Evolutionary conservation across 2,797 vertebrate species (phyloP).

Genomic region (Iguana delicatissima): DNA sequence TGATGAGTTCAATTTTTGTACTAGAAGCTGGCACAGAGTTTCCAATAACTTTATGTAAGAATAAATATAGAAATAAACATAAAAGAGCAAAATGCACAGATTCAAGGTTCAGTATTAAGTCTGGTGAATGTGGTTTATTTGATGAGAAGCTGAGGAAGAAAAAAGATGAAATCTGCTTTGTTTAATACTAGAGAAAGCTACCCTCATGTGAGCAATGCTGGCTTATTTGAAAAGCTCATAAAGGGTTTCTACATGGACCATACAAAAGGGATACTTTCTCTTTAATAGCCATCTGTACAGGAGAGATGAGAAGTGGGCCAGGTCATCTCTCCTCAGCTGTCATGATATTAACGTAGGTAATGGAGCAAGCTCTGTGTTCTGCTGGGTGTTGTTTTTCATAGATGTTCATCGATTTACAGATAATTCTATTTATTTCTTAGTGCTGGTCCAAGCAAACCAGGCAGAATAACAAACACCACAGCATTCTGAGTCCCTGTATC

Average conservation of each 20-base stretch:
- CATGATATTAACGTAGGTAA: slow-evolving; percentile 99
- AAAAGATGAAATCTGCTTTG: slow-evolving; percentile 82
- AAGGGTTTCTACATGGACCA: slow-evolving; percentile 93
- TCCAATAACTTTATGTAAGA: slow-evolving; percentile 13
- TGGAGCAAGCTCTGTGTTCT: slow-evolving; percentile 96
- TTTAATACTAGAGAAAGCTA: slow-evolving; percentile 85
- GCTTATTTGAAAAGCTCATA: slow-evolving; percentile 96
- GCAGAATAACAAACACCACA: slow-evolving; percentile 90
- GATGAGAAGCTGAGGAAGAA: slow-evolving; percentile 72
- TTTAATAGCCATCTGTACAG: slow-evolving; percentile 99
- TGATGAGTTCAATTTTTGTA: slow-evolving; percentile 26
- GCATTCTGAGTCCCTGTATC: slow-evolving; percentile 85
- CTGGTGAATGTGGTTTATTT: slow-evolving; percentile 79
- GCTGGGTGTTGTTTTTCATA: slow-evolving; percentile 96
- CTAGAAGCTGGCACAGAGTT: slow-evolving; percentile 32
- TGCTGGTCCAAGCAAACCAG: slow-evolving; percentile 89
- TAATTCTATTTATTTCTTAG: slow-evolving; percentile 98
- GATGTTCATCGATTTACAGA: slow-evolving; percentile 96
- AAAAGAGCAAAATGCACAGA: slow-evolving; percentile 57
- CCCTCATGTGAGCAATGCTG: slow-evolving; percentile 88
- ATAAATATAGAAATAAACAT: slow-evolving; percentile 43
- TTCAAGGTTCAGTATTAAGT: slow-evolving; percentile 69
- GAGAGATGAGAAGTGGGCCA: slow-evolving; percentile 96
- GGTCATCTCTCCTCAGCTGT: slow-evolving; percentile 99
- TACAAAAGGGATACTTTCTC: slow-evolving; percentile 96